phyloP scores from a whole-genome alignment of 2,113 vertebrate genomes.

The Hystrix brachyura region DNA sequence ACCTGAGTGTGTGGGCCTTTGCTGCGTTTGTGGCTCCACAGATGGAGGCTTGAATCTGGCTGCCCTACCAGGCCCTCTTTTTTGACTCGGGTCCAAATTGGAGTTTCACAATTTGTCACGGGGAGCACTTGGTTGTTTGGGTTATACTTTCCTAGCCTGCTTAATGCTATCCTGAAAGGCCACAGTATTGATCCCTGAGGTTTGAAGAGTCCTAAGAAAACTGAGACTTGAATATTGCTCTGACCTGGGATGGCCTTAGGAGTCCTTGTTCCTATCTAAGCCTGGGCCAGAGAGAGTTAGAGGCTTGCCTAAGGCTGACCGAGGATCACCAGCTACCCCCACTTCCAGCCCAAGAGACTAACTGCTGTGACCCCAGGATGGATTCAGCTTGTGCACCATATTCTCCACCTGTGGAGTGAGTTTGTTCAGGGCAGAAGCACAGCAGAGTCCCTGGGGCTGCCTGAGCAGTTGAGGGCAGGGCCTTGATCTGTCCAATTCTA shows the following conservation, averaged over 20 bases:
- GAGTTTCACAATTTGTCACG: background rate
- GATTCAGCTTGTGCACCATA: background rate
- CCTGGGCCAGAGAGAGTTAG: background rate
- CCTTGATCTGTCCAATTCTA: background rate
- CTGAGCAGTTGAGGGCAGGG: background rate
- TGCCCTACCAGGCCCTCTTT: background rate
- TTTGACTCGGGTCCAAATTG: background rate
- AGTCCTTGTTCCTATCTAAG: background rate
- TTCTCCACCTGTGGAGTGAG: background rate
- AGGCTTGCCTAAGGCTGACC: background rate
- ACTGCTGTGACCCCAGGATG: background rate
- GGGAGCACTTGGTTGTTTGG: background rate
- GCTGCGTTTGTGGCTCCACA: fast-evolving
- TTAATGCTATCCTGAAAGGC: background rate
- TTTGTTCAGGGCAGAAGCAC: background rate
- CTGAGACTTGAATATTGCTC: background rate
- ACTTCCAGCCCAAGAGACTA: background rate
- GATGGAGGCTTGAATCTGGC: background rate
- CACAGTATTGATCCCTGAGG: background rate
- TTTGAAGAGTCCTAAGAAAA: background rate
- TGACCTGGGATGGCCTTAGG: background rate
- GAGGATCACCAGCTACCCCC: background rate
- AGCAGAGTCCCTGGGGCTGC: background rate
- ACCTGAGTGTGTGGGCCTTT: fast-evolving
- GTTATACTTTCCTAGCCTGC: background rate